These are phyloP conservation scores for Ditylenchus dipsaci DNA, from an alignment of 1,140 invertebrate genomes.

Conservation along the genomic window DNA sequence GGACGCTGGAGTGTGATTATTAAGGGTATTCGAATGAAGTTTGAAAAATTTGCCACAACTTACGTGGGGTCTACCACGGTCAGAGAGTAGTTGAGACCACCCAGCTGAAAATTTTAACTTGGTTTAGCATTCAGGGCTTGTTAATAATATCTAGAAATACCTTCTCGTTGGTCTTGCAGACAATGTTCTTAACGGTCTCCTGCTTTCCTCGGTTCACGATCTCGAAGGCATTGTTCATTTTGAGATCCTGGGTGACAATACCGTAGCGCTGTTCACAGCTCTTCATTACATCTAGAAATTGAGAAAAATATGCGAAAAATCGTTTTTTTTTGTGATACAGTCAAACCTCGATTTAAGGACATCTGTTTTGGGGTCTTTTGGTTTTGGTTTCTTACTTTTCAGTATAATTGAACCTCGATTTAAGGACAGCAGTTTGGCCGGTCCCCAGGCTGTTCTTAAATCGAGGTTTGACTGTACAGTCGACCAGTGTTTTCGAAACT, in stretches of 20 bases:
- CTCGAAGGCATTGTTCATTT: slow-evolving; percentile 23
- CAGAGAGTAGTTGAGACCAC: slow-evolving; percentile 27
- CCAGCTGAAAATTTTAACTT: background rate
- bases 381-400: too few species aligned
- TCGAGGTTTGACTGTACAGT: too few species aligned
- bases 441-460: too few species aligned
- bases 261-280: slow-evolving; percentile 29
- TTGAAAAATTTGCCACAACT: background rate
- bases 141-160: too few species aligned
- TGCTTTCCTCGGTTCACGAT: slow-evolving; percentile 24
- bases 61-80: slow-evolving; percentile 20
- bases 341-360: too few species aligned
- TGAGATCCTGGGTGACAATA: slow-evolving; percentile 26
- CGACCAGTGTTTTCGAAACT: too few species aligned
- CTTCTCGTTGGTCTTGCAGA: slow-evolving; percentile 31
- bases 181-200: slow-evolving; percentile 26
- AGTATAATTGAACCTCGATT: too few species aligned
- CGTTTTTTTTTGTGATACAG: too few species aligned
- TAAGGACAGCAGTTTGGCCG: too few species aligned
- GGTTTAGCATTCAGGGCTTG: too few species aligned
- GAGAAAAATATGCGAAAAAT: background rate
- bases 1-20: slow-evolving; percentile 3
- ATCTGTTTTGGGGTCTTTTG: too few species aligned
- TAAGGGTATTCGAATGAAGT: background rate
- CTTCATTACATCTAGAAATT: slow-evolving; percentile 21